phyloP scores from a whole-genome alignment of 2,888 invertebrate genomes.

The Chloromyia formosa region DNA sequence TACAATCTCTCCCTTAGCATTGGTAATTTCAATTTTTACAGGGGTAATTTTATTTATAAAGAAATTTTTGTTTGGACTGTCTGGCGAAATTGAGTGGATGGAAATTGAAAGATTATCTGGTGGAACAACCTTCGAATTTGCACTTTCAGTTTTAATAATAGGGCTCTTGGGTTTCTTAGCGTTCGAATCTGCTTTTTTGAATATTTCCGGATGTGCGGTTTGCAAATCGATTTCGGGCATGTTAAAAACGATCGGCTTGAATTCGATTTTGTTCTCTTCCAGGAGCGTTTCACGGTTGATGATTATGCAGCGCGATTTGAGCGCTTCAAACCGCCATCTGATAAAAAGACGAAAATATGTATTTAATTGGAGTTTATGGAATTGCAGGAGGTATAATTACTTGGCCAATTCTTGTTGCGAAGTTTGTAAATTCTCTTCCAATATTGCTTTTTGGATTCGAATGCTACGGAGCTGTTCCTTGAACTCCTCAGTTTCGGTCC shows the following conservation, averaged over 20 bases:
- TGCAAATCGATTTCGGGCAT: conserved; percentile 55
- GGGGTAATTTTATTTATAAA: not conserved
- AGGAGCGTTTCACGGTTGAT: conserved; percentile 61
- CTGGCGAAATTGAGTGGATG: not conserved
- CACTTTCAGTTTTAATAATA: not conserved
- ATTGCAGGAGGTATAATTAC: conserved; percentile 49
- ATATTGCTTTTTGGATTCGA: conserved; percentile 59
- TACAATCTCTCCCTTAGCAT: not conserved
- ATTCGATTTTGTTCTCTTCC: conserved; percentile 58
- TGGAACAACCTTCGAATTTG: not conserved
- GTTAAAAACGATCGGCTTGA: conserved; percentile 55
- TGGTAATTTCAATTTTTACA: not conserved
- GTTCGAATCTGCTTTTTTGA: not conserved
- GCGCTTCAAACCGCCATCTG: conserved; percentile 63
- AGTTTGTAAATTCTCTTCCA: conserved; percentile 59
- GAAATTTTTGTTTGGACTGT: not conserved
- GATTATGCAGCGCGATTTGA: conserved; percentile 60
- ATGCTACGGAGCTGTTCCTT: conserved; percentile 59
- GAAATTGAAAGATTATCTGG: not conserved
- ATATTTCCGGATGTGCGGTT: conserved; percentile 56
- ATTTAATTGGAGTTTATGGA: too few species aligned
- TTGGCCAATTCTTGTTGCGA: conserved; percentile 60
- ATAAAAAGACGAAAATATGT: conserved; percentile 20
- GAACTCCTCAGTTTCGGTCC: conserved; percentile 61
- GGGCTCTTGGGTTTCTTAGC: not conserved